Base-by-base conservation (phyloP, 2,888 invertebrate species). In the Spisula subtruncata region DNA sequence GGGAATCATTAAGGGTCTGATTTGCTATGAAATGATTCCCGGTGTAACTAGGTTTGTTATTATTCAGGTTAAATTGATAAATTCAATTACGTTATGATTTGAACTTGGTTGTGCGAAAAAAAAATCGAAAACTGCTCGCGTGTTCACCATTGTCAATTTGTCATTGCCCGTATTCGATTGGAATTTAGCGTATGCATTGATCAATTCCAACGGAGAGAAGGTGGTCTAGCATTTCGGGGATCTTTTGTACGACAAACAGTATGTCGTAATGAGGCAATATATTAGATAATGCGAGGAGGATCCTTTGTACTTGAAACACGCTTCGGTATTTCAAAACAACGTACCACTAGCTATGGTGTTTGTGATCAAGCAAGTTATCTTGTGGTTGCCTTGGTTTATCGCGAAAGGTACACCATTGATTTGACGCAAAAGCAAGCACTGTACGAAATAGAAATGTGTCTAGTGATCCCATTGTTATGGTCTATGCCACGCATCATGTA, bases 1-100 rank as follows among this genome's bases (percentile, higher is more conserved):
- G 75, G 18, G 75, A 75, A 75, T 75, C 75, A 75, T 75, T 75
- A 75, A 75, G 75, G 35, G 35, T 46, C 66, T 86, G 81, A 85
- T 85, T 85, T 80, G 85, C 35, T 85, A 56, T 32, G 85, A 51
- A 46, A 32, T 51, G 51, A 41, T 84, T 84, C 12, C 14, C 18
- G 16, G 18, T 75, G 32, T 75, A 75, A 75, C 8, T 18, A 16
- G 8, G 75, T 75, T 75, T 75, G 75, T 75, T 32, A 75, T 12
- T 75, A 18, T 35, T 35, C 35, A 35, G 75, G 75, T 32, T 75
- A 12, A 75, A 32, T 35, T 75, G 32, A 75, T 75, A 35, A 75
- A 75, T 75, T 75, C 29, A 75, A 75, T 75, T 18, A 14, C 75
- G 32, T 75, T 75, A 35, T 75, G 75, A 66, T 32, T 75, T 71